Evolutionary conservation across 2,888 invertebrate genomes (phyloP).

Genomic region (Chymomyza procnemis): DNA sequence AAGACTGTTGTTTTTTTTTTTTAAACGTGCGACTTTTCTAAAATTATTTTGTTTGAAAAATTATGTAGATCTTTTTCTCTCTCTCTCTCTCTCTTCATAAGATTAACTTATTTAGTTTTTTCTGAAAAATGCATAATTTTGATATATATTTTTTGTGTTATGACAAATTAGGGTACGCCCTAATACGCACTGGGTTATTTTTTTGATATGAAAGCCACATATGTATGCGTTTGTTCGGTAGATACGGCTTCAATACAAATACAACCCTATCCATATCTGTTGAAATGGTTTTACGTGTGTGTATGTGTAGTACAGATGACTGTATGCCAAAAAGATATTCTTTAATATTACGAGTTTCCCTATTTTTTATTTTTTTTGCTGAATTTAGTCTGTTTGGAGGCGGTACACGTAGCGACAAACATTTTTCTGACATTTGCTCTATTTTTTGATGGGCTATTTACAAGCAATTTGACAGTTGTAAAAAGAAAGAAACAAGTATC

Average conservation of each 20-base stretch:
- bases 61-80: too few species aligned
- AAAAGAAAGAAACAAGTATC: neutral
- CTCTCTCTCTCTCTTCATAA: too few species aligned
- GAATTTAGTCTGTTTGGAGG: constrained; percentile 57
- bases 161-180: constrained; percentile 1
- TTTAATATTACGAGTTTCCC: constrained; percentile 42
- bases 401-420: constrained; percentile 41
- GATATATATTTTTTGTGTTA: too few species aligned
- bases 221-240: constrained; percentile 1
- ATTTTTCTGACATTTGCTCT: constrained; percentile 8
- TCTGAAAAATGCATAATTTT: too few species aligned
- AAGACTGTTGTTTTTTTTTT: too few species aligned
- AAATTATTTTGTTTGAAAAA: too few species aligned
- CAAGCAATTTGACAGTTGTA: neutral
- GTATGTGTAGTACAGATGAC: neutral
- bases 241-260: constrained; percentile 15
- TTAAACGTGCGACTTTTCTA: too few species aligned
- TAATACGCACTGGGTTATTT: neutral
- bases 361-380: constrained; percentile 30
- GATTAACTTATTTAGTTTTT: too few species aligned
- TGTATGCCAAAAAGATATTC: constrained; percentile 35
- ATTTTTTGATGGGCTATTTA: neutral
- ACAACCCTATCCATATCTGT: constrained; percentile 29
- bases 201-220: neutral
- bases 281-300: constrained; percentile 9